phyloP scores from a whole-genome alignment of 2,888 invertebrate genomes.

The Torymus tubicola region DNA sequence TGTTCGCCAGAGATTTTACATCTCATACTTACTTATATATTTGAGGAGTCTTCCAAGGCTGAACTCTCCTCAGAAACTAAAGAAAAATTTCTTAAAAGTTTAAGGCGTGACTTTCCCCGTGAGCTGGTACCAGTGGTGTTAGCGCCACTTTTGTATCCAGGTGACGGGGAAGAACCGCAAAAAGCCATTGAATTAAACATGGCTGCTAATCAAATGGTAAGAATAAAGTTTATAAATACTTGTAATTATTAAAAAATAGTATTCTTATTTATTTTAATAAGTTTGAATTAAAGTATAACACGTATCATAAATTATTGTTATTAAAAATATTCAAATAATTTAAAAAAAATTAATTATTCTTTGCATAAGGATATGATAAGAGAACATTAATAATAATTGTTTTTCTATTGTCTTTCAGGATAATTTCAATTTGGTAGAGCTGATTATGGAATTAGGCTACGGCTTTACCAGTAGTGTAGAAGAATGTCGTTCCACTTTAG shows the following conservation, averaged over 20 bases:
- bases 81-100: constrained; percentile 87
- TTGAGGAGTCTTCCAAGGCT: constrained; percentile 78
- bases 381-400: background rate
- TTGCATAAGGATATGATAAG: no score
- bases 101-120: constrained; percentile 92
- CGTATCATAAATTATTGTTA: no score
- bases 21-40: constrained; percentile 83
- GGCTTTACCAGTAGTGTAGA: constrained; percentile 91
- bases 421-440: constrained; percentile 88
- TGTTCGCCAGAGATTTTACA: constrained; percentile 93
- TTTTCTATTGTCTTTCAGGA: constrained; percentile 75
- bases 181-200: constrained; percentile 71
- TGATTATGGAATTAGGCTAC: constrained; percentile 95
- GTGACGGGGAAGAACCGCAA: constrained; percentile 83
- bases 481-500: constrained; percentile 90
- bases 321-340: no score
- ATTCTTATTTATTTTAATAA: background rate
- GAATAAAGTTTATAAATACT: background rate
- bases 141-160: constrained; percentile 91
- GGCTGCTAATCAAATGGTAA: constrained; percentile 74
- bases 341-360: no score
- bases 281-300: no score
- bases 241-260: background rate
- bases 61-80: constrained; percentile 85
- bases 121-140: constrained; percentile 93